Conservation (phyloP, 2,797 vertebrate genomes). For the Spea hammondii region DNA sequence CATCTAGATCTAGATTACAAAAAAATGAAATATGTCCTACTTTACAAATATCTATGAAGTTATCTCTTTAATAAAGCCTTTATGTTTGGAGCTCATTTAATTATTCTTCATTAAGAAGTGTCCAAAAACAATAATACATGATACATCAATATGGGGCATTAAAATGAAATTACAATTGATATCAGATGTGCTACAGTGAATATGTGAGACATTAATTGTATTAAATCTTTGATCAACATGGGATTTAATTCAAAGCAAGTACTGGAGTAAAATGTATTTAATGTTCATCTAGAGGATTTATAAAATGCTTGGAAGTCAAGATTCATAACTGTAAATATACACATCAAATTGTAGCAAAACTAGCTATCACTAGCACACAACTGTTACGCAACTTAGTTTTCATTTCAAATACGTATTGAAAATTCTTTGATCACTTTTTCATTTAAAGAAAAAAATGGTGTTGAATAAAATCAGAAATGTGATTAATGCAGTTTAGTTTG, state of each 20-base stretch:
- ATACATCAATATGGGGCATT: too few relatives aligned
- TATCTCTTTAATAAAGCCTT: too few relatives aligned
- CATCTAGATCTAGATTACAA: too few relatives aligned
- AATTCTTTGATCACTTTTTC: constrained; percentile 64
- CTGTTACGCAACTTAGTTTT: constrained; percentile 59
- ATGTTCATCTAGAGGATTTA: background rate
- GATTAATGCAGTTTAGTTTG: constrained; percentile 56
- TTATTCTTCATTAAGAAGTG: too few relatives aligned
- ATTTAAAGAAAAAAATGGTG: constrained; percentile 30
- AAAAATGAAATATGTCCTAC: too few relatives aligned
- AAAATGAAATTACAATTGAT: too few relatives aligned
- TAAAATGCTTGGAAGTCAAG: constrained; percentile 17
- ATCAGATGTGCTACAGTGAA: background rate
- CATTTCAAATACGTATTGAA: constrained; percentile 61
- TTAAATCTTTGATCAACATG: background rate
- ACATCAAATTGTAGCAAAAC: constrained; percentile 21
- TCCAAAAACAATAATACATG: too few relatives aligned
- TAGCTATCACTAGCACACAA: constrained; percentile 5
- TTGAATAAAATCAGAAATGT: constrained; percentile 52
- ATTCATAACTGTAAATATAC: constrained; percentile 3
- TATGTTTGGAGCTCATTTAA: too few relatives aligned
- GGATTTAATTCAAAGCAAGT: constrained; percentile 11
- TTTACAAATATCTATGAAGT: too few relatives aligned
- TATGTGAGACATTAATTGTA: background rate
- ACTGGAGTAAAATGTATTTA: background rate